Evolutionary conservation across 2,113 vertebrate genomes (phyloP).

Genomic region (Notothenia rossii): DNA sequence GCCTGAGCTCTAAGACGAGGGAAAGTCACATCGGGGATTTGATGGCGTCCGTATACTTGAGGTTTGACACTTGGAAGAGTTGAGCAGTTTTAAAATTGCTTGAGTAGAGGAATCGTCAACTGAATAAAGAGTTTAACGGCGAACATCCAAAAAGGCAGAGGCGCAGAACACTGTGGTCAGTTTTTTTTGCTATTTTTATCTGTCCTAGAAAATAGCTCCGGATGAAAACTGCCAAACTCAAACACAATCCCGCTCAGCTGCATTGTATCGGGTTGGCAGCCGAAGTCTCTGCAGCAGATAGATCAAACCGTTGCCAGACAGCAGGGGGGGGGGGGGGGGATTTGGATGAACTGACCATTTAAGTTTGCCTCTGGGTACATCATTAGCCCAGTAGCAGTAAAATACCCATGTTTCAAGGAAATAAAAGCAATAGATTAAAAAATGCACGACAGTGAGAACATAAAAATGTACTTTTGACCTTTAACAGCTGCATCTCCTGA

Average conservation of each 20-base stretch:
- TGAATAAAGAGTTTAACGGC: background rate
- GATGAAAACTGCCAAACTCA: conserved; percentile 53
- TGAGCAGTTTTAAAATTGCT: background rate
- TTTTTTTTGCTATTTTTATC: conserved; percentile 64
- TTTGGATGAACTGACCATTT: conserved; percentile 46
- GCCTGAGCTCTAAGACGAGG: conserved; percentile 31
- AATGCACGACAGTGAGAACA: conserved; percentile 27
- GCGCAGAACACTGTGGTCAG: conserved; percentile 36
- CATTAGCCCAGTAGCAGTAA: conserved; percentile 21
- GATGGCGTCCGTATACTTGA: background rate
- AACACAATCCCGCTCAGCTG: conserved; percentile 46
- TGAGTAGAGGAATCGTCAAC: background rate
- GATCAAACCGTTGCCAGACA: conserved; percentile 45
- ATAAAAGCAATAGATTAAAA: conserved; percentile 16
- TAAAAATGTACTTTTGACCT: background rate
- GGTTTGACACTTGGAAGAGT: conserved; percentile 6
- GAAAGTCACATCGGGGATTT: conserved; percentile 7
- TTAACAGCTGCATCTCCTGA: conserved; percentile 3
- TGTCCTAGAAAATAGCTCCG: conserved; percentile 45
- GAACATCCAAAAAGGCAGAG: background rate
- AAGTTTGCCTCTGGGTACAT: conserved; percentile 38
- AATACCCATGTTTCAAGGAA: conserved; percentile 21
- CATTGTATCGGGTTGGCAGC: conserved; percentile 47
- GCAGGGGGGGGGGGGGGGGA: conserved; percentile 24
- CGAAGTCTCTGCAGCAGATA: conserved; percentile 49